Evolutionary conservation across 2,888 invertebrate species (phyloP).

Genomic region (Allolobophora icterica): DNA sequence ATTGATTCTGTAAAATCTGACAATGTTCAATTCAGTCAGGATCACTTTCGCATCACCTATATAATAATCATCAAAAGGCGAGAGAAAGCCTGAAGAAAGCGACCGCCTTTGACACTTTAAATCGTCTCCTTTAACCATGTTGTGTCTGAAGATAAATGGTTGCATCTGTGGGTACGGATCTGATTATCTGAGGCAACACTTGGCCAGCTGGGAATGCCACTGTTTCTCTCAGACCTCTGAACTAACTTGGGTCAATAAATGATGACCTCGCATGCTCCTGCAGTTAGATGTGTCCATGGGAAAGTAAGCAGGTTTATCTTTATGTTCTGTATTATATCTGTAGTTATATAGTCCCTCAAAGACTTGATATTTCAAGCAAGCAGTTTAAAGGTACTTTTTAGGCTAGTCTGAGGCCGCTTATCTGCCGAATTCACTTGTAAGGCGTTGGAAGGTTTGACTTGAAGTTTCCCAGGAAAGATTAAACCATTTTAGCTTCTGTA

Average conservation of each 20-base stretch:
- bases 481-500: neutral
- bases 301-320: neutral
- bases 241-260: neutral
- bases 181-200: neutral
- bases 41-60: neutral
- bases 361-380: neutral
- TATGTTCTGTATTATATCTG: neutral
- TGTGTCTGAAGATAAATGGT: neutral
- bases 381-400: too few relatives aligned
- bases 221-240: slow-evolving; percentile 3
- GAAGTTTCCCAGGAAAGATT: neutral
- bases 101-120: neutral
- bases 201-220: neutral
- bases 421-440: neutral
- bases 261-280: neutral
- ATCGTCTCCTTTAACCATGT: neutral
- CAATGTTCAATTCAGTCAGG: neutral
- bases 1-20: neutral
- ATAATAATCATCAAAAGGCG: neutral
- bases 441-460: neutral
- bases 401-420: too few relatives aligned
- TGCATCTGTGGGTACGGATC: neutral
- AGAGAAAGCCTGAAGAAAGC: neutral
- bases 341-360: neutral
- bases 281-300: neutral